Evolutionary conservation across 2,888 invertebrate genomes (phyloP), one percentile per base, ranked within the genome.

Genomic region (Zeuzera pyrina): DNA sequence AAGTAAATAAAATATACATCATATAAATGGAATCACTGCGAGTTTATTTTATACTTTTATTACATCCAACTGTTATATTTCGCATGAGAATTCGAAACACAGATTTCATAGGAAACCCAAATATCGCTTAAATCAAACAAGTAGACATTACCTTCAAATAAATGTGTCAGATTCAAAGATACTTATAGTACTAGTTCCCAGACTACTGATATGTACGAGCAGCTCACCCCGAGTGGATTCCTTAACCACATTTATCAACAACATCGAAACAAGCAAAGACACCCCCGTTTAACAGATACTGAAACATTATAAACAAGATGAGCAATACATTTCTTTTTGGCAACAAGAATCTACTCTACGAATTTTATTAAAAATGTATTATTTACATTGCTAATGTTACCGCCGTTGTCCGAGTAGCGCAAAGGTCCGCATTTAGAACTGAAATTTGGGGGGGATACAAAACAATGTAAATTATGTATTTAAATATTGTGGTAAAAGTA

Each of bases 11-110:
- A 73, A 66, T 45, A 49, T 59, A 43, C 52, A 52, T 53, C 38
- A 41, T 76, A 41, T 77, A 69, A 81, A 76, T 83, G 83, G 83
- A 83, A 83, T 83, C 83, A 79, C 81, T 77, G 81, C 76, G 79
- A 83, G 77, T 83, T 83, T 83, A 83, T 79, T 81, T 76, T 66
- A 78, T 79, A 76, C 65, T 73, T 74, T 78, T 63, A 72, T 70
- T 81, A 79, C 81, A 83, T 67, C 64, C 76, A 79, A 77, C 67
- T 71, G 76, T 67, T 68, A 61, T 57, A 68, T 58, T 63, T 61
- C 56, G 61, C 64, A 52, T 69, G 67, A 70, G 60, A 68, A 68
- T 70, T 66, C 55, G 54, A 63, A 65, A 64, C 57, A 61, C 57
- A 57, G 58, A 59, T 52, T 54, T 60, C 57, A 51, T 43, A 41